Conservation (phyloP, 1,140 invertebrate species). For the Cherax destructor region DNA sequence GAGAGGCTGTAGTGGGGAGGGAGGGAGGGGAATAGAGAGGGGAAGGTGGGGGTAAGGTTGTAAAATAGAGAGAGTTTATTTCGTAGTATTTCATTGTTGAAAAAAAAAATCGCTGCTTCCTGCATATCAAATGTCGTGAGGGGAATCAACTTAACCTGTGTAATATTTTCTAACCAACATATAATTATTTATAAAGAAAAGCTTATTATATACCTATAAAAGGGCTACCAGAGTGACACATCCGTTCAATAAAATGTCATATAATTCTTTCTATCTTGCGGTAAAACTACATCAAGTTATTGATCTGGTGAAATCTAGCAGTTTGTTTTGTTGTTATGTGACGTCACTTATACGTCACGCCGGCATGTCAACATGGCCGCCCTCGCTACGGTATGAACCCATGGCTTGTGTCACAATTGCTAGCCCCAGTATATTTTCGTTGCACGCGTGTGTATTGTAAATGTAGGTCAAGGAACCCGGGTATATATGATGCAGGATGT, state of each 20-base stretch:
- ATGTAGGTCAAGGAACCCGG: too few species aligned
- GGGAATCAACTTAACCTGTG: neutral
- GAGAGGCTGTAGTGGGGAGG: neutral
- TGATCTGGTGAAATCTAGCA: neutral
- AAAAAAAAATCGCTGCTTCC: neutral
- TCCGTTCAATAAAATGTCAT: neutral
- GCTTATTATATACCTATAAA: too few species aligned
- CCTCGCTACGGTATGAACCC: neutral
- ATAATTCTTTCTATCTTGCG: neutral
- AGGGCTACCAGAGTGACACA: too few species aligned
- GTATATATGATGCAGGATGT: too few species aligned
- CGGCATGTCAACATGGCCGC: constrained; percentile 14
- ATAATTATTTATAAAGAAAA: too few species aligned
- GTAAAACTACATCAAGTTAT: neutral
- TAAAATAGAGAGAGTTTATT: constrained; percentile 7
- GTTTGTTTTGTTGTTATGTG: neutral
- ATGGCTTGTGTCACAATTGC: neutral
- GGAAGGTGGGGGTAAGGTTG: neutral
- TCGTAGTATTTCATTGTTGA: neutral
- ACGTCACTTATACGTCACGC: neutral
- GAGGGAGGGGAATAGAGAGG: neutral
- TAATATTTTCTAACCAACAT: neutral
- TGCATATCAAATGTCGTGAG: neutral
- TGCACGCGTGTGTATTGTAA: too few species aligned
- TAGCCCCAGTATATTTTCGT: too few species aligned